These are phyloP conservation scores for Archaeoteleia sp. DNA, from an alignment of 2,888 invertebrate species.

Conservation along the genomic window DNA sequence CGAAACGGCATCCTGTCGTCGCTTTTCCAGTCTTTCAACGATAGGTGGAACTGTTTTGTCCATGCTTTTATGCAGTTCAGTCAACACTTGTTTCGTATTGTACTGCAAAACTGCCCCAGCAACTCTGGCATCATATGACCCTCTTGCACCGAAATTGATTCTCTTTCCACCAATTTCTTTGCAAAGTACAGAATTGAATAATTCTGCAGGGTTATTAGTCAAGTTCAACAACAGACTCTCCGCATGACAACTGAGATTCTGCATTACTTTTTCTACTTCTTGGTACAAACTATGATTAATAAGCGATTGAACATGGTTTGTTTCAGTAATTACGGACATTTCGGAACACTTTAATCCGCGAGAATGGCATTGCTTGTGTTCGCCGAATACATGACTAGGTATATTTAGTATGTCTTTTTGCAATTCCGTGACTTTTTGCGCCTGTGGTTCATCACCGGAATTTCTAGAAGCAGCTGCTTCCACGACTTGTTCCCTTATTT, in stretches of 20 bases:
- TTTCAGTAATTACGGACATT: neutral
- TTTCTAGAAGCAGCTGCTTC: conserved; percentile 2
- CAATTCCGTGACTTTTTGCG: conserved; percentile 14
- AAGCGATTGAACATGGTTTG: conserved; percentile 23
- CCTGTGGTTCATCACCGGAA: conserved; percentile 17
- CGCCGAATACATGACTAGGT: too few species aligned
- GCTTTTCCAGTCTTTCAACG: too few species aligned
- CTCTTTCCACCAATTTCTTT: too few species aligned
- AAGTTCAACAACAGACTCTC: too few species aligned
- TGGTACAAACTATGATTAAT: too few species aligned
- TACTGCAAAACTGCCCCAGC: conserved; percentile 6
- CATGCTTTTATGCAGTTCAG: conserved; percentile 10
- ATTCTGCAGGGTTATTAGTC: too few species aligned
- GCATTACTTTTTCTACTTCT: too few species aligned
- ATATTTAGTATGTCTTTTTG: conserved; percentile 44
- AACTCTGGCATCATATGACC: neutral
- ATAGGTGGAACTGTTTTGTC: conserved; percentile 3
- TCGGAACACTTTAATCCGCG: conserved; percentile 8
- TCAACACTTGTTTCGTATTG: conserved; percentile 21
- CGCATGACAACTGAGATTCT: too few species aligned
- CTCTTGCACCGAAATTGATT: too few species aligned
- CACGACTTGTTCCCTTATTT: conserved; percentile 8
- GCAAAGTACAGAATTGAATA: too few species aligned
- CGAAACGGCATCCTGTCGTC: neutral
- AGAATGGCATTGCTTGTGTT: conserved; percentile 39